These are phyloP conservation scores for Archips crataeganus DNA, from an alignment of 2,888 invertebrate genomes.

Conservation along the genomic window DNA sequence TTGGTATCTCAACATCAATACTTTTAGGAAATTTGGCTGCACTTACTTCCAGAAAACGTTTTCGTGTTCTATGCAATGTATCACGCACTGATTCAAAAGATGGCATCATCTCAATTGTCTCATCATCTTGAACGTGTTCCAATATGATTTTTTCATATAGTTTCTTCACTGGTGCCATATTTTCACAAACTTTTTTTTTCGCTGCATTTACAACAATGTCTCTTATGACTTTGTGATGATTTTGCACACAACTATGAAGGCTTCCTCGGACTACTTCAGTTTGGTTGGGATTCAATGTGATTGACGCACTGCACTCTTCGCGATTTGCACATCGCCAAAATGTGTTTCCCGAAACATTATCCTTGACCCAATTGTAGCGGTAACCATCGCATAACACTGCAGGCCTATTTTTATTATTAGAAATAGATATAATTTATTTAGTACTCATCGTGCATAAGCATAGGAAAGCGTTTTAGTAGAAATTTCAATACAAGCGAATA, in stretches of 20 bases:
- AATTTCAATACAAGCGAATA: too few species aligned
- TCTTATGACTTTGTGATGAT: constrained; percentile 29
- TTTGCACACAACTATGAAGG: constrained; percentile 12
- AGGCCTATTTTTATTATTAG: constrained; percentile 25
- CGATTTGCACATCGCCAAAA: constrained; percentile 19
- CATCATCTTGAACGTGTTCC: constrained; percentile 15
- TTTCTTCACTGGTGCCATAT: constrained; percentile 32
- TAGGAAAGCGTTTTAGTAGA: too few species aligned
- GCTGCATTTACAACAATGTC: constrained; percentile 23
- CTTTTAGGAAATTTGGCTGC: constrained; percentile 26
- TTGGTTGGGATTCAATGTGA: constrained; percentile 15
- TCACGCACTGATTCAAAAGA: constrained; percentile 16
- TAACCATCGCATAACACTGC: constrained; percentile 11
- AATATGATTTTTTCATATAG: constrained; percentile 21
- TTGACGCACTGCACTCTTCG: constrained; percentile 23
- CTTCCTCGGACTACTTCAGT: constrained; percentile 10
- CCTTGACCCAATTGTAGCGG: constrained; percentile 18
- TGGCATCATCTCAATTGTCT: constrained; percentile 6
- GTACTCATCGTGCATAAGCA: too few species aligned
- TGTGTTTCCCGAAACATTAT: constrained; percentile 17
- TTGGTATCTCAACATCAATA: constrained; percentile 22
- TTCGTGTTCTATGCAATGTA: constrained; percentile 25
- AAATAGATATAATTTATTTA: background rate
- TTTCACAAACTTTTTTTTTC: constrained; percentile 27
- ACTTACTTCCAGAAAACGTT: constrained; percentile 18